Conservation (phyloP, 1,140 invertebrate species). For the Drosophila novamexicana region DNA sequence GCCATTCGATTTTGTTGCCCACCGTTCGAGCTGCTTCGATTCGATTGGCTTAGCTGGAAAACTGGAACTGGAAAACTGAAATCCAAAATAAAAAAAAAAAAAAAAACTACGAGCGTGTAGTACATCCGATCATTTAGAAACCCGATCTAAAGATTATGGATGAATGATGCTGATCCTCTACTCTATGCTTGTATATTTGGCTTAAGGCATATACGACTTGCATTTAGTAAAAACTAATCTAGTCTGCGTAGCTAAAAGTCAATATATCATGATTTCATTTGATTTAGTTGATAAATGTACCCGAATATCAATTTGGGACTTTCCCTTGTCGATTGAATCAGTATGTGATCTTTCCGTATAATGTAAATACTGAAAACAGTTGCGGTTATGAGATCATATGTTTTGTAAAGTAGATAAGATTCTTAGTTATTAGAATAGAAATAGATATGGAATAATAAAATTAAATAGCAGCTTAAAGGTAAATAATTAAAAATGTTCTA, state of each 20-base stretch:
- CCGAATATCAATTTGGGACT: too few relatives aligned
- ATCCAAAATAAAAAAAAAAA: not conserved
- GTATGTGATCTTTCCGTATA: not conserved
- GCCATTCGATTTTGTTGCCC: slow-evolving; percentile 44
- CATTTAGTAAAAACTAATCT: not conserved
- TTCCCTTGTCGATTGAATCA: too few relatives aligned
- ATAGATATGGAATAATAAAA: not conserved
- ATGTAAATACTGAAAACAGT: not conserved
- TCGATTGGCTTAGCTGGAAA: slow-evolving; percentile 28
- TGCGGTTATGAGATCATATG: slow-evolving; percentile 12
- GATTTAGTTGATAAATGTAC: not conserved
- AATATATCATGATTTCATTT: not conserved
- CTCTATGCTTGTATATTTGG: not conserved
- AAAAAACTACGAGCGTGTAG: slow-evolving; percentile 6
- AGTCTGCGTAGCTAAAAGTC: too few relatives aligned
- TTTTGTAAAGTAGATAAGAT: not conserved
- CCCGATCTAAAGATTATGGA: slow-evolving; percentile 38
- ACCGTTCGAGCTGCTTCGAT: slow-evolving; percentile 1
- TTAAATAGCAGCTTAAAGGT: too few relatives aligned
- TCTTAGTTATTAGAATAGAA: not conserved
- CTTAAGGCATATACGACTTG: not conserved
- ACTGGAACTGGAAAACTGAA: slow-evolving; percentile 33
- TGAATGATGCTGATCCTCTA: slow-evolving; percentile 12
- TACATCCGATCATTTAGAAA: slow-evolving; percentile 30
- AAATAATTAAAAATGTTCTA: too few relatives aligned